Percentiles rank a stretch among this genome's conserved stretches.
These are phyloP conservation scores for Falco cherrug DNA, from an alignment of 2,797 vertebrate species.

Conservation along the genomic window DNA sequence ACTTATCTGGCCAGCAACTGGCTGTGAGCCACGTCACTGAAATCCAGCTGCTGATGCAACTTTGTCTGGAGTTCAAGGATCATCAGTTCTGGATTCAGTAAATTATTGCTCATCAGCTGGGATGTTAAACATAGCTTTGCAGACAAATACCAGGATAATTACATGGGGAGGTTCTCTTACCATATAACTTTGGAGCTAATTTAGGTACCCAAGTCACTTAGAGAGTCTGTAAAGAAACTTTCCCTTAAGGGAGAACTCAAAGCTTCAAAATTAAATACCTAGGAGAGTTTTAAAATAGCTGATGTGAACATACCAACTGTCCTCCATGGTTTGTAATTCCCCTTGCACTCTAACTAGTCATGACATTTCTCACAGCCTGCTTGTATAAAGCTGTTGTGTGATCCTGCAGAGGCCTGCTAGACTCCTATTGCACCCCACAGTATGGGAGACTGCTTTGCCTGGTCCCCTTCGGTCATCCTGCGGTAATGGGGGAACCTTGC, in stretches of 20 bases:
- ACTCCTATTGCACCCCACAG: not conserved
- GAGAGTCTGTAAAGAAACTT: not conserved
- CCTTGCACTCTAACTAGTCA: not conserved
- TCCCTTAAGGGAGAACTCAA: not conserved
- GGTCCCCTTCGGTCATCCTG: not conserved
- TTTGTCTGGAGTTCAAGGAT: not conserved
- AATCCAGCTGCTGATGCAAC: not conserved
- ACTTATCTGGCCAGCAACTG: not conserved
- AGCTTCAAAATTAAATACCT: not conserved
- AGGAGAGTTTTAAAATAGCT: not conserved
- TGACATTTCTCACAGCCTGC: not conserved
- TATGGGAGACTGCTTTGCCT: not conserved
- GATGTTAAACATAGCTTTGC: not conserved
- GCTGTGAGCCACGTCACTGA: not conserved
- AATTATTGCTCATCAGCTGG: not conserved
- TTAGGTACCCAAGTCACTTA: not conserved
- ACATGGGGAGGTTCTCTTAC: not conserved
- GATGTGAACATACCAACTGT: not conserved
- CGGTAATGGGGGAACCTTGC: not conserved
- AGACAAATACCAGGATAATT: conserved; percentile 24
- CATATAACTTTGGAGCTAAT: not conserved
- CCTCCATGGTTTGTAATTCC: not conserved
- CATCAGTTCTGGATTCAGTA: not conserved
- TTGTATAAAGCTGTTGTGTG: not conserved
- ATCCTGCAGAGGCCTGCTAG: not conserved